phyloP scores from a whole-genome alignment of 2,888 invertebrate genomes.

The Copidosoma aretas region DNA sequence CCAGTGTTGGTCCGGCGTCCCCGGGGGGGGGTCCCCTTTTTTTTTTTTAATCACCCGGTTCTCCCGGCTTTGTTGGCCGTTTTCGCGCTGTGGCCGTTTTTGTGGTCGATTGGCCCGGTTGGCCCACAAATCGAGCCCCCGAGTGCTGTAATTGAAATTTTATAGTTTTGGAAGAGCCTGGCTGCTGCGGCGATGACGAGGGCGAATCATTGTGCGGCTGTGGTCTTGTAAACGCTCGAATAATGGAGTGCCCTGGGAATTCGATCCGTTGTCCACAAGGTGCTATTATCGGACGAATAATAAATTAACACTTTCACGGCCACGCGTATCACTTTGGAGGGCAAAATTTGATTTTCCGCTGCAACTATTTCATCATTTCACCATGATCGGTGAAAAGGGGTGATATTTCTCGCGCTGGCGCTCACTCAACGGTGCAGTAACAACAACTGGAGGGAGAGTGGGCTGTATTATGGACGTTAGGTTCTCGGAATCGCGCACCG shows the following conservation, averaged over 20 bases:
- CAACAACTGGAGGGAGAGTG: too few species aligned
- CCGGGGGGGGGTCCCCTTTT: neutral
- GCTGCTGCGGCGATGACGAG: conserved; percentile 27
- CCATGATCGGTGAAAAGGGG: too few species aligned
- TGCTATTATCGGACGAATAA: too few species aligned
- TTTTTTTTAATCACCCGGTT: neutral
- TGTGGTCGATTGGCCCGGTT: conserved; percentile 44
- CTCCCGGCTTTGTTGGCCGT: conserved; percentile 24
- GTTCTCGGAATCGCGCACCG: too few species aligned
- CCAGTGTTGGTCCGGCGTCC: neutral
- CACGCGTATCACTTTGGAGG: too few species aligned
- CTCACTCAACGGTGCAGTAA: too few species aligned
- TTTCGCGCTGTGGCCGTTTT: conserved; percentile 40
- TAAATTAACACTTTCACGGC: too few species aligned
- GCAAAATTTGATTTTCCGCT: too few species aligned
- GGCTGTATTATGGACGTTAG: too few species aligned
- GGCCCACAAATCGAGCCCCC: conserved; percentile 36
- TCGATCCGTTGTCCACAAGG: too few species aligned
- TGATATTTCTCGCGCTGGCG: too few species aligned
- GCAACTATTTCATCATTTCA: too few species aligned
- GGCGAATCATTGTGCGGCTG: conserved; percentile 28
- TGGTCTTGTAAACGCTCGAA: neutral
- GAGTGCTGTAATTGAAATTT: conserved; percentile 53
- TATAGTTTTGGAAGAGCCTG: conserved; percentile 43
- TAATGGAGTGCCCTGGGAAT: neutral